Conservation (phyloP, 2,888 invertebrate species). For the Cynaeus angustus region DNA sequence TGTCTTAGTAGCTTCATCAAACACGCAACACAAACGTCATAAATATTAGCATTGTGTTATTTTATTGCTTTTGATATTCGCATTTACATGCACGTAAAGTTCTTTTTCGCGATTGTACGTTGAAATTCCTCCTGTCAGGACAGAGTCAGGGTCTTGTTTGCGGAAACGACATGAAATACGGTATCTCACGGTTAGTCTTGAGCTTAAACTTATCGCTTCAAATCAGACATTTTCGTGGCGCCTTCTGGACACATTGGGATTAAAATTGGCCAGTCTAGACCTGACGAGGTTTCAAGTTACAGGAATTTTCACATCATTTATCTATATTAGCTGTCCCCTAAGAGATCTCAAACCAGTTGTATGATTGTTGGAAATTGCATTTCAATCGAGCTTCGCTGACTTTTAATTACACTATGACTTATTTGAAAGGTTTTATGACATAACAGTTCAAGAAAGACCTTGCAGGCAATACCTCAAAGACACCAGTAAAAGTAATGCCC, state of each 20-base stretch:
- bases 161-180: slow-evolving; percentile 13
- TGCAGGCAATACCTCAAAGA: too few species aligned
- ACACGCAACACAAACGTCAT: slow-evolving; percentile 51
- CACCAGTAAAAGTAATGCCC: too few species aligned
- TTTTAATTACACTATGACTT: too few species aligned
- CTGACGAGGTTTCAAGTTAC: slow-evolving; percentile 53
- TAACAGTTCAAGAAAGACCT: too few species aligned
- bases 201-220: slow-evolving; percentile 19
- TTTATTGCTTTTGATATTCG: slow-evolving; percentile 47
- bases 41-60: slow-evolving; percentile 42
- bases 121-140: slow-evolving; percentile 4
- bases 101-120: slow-evolving; percentile 8
- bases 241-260: slow-evolving; percentile 59
- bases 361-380: too few species aligned
- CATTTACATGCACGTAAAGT: slow-evolving; percentile 23
- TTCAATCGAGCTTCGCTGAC: too few species aligned
- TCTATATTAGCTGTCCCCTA: too few species aligned
- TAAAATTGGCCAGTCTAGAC: slow-evolving; percentile 60
- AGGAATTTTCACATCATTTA: not conserved
- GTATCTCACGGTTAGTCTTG: slow-evolving; percentile 14
- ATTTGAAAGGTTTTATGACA: too few species aligned
- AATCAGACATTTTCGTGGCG: slow-evolving; percentile 54
- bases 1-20: slow-evolving; percentile 50
- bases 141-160: slow-evolving; percentile 11
- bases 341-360: too few species aligned